A percentile compares a stretch with the other conserved stretches of the same genome.
phyloP scores from a whole-genome alignment of 2,797 vertebrate species.

The Rachycentron canadum region DNA sequence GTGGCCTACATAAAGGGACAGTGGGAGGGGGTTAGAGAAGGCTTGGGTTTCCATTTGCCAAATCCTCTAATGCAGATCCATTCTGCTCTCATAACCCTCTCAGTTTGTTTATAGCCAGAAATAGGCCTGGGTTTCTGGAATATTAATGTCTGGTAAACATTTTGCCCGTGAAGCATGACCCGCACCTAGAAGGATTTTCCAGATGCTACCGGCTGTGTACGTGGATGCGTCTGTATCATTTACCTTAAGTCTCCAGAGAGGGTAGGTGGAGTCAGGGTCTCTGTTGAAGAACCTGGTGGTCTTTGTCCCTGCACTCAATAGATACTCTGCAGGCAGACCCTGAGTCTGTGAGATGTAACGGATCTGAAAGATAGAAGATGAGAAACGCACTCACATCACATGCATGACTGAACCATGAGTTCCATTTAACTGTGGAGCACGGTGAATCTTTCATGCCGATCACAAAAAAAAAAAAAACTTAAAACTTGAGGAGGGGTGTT shows the following conservation, averaged over 20 bases:
- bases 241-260: slow-evolving; percentile 99
- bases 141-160: slow-evolving; percentile 18
- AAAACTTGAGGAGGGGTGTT: slow-evolving; percentile 38
- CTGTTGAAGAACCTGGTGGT: slow-evolving; percentile 99
- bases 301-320: slow-evolving; percentile 99
- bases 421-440: slow-evolving; percentile 13
- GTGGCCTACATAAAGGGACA: slow-evolving; percentile 50
- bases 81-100: slow-evolving; percentile 67
- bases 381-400: slow-evolving; percentile 31
- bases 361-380: slow-evolving; percentile 88
- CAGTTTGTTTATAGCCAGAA: slow-evolving; percentile 52
- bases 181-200: slow-evolving; percentile 1
- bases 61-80: slow-evolving; percentile 65
- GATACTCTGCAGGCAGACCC: slow-evolving; percentile 97
- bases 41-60: slow-evolving; percentile 53
- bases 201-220: slow-evolving; percentile 2
- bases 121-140: slow-evolving; percentile 18
- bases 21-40: slow-evolving; percentile 20
- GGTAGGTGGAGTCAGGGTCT: slow-evolving; percentile 96
- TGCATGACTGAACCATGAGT: slow-evolving; percentile 27
- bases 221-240: slow-evolving; percentile 20
- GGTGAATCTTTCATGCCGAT: neutral
- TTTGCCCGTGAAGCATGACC: slow-evolving; percentile 11
- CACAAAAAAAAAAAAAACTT: slow-evolving; percentile 9
- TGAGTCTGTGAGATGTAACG: slow-evolving; percentile 99